Evolutionary conservation across 1,140 invertebrate species (phyloP).

Genomic region (Pogonomyrmex californicus): DNA sequence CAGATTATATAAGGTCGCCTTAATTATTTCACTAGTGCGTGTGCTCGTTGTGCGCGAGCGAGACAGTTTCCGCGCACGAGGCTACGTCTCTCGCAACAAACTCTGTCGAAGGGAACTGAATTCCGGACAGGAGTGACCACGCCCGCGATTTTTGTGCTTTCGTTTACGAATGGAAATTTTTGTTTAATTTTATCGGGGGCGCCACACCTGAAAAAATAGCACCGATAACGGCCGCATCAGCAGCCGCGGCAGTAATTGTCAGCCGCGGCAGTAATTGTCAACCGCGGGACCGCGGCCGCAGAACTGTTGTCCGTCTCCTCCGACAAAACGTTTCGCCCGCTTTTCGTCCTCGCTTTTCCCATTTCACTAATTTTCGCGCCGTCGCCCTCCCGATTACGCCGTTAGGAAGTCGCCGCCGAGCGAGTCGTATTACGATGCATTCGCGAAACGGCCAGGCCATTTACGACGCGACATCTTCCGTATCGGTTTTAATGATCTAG

Average conservation of each 20-base stretch:
- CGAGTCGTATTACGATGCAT: constrained; percentile 8
- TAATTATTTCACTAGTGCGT: constrained; percentile 37
- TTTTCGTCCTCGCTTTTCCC: neutral
- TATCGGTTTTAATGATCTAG: constrained; percentile 39
- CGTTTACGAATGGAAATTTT: constrained; percentile 59
- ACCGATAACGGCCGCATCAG: constrained; percentile 44
- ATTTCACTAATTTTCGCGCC: constrained; percentile 36
- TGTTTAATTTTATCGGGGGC: constrained; percentile 44
- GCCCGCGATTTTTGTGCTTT: constrained; percentile 43
- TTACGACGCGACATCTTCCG: constrained; percentile 25
- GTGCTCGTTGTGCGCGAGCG: constrained; percentile 16
- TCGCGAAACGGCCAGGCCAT: constrained; percentile 23
- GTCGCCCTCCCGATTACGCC: neutral
- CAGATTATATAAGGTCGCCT: constrained; percentile 20
- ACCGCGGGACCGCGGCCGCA: neutral
- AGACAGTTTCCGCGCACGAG: neutral
- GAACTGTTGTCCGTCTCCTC: constrained; percentile 22
- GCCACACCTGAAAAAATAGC: constrained; percentile 51
- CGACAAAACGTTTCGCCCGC: neutral
- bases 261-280: constrained; percentile 28
- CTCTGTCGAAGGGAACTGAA: neutral
- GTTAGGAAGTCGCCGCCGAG: neutral
- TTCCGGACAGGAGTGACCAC: neutral
- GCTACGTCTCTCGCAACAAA: neutral
- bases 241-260: constrained; percentile 16